Percentiles rank a stretch among this genome's conserved stretches.
Evolutionary conservation across 2,113 vertebrate species (phyloP).

Genomic region (Eubucco bourcierii): DNA sequence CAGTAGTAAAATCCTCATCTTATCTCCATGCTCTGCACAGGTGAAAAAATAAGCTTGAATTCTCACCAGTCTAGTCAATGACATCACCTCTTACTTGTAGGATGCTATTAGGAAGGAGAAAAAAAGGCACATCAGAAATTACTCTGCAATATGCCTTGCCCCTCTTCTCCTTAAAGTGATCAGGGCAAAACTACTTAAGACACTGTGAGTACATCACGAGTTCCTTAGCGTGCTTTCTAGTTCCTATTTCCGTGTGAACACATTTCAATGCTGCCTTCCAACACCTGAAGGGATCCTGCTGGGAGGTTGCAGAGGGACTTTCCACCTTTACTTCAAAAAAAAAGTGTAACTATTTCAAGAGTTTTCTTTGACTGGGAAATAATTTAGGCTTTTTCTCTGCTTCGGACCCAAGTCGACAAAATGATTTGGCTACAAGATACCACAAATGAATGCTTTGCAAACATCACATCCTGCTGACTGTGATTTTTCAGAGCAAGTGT

Average conservation of each 20-base stretch:
- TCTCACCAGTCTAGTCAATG: background rate
- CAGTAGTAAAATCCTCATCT: background rate
- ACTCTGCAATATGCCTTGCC: background rate
- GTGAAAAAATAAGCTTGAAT: background rate
- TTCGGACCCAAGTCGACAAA: background rate
- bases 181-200: background rate
- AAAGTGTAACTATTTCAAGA: background rate
- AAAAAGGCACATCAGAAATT: background rate
- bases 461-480: background rate
- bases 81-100: background rate
- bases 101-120: background rate
- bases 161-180: background rate
- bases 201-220: background rate
- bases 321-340: no score
- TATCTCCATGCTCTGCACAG: background rate
- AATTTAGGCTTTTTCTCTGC: background rate
- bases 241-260: background rate
- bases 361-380: background rate
- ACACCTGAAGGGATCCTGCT: no score
- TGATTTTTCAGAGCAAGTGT: background rate
- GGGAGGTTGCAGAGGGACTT: no score
- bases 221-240: background rate
- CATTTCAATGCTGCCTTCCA: background rate
- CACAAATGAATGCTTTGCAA: background rate
- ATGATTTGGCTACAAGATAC: background rate